These are phyloP conservation scores for Trichomycterus rosablanca DNA, from an alignment of 2,113 vertebrate species.

Conservation along the genomic window DNA sequence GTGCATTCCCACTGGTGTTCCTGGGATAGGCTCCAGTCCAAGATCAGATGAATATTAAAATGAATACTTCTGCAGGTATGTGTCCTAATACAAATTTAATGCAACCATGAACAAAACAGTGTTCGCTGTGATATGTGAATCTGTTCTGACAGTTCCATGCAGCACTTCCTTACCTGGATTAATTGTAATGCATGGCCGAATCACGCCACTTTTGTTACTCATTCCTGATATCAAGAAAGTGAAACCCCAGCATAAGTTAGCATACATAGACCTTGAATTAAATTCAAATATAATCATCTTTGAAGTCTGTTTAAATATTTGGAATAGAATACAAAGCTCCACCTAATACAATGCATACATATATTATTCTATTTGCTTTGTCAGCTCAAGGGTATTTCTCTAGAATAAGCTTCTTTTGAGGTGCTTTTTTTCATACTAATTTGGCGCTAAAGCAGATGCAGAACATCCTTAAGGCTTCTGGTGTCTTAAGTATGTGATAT, in stretches of 20 bases:
- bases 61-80: no score
- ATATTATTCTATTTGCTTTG: constrained; percentile 46
- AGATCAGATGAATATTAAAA: no score
- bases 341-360: constrained; percentile 21
- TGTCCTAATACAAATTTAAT: not conserved
- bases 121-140: not conserved
- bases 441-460: constrained; percentile 51
- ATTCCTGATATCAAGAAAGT: constrained; percentile 1
- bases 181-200: not conserved
- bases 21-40: no score
- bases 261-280: not conserved
- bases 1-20: no score
- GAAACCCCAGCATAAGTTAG: not conserved
- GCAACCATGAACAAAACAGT: not conserved
- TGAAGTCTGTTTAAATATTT: constrained; percentile 43
- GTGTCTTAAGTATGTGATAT: constrained; percentile 61
- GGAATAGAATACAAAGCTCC: constrained; percentile 34
- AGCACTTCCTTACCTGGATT: constrained; percentile 16
- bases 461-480: constrained; percentile 55
- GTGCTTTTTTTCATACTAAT: constrained; percentile 39
- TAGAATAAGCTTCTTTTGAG: constrained; percentile 42
- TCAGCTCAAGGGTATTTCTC: constrained; percentile 42
- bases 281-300: constrained; percentile 30
- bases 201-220: not conserved
- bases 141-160: not conserved